Evolutionary conservation across 2,888 invertebrate genomes (phyloP), one percentile per base, ranked within the genome.

Genomic region (Fragum sueziense): DNA sequence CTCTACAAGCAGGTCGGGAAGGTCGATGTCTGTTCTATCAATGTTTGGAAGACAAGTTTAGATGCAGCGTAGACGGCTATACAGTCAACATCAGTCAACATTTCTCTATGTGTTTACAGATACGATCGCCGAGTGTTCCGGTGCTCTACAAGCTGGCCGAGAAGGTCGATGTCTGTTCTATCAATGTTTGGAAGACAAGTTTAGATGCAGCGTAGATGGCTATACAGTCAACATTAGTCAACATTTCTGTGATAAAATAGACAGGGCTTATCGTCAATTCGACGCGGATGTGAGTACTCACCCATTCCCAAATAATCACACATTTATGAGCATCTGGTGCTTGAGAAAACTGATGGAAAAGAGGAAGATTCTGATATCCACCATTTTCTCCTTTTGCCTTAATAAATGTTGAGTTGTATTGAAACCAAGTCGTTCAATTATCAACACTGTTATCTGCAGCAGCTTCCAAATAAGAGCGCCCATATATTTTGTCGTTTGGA

Each of bases 1-100:
- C 7, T 47, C 47, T 74, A 54, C 70, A 88, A 86, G 4, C 75
- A 73, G 34, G 88, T 87, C 65, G 82, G 70, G 27, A 11, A 1
- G 65, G 65, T 2, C 3, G 7, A 1, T 65, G 65, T 27, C 22
- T 0, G 25, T 88, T 89, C 76, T 88, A 88, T 59, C 76, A 84
- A 41, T 89, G 89, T 75, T 74, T 89, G 31, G 86, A 89, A 70
- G 68, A 74, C 0, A 79, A 87, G 1, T 84, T 89, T 51, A 85
- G 86, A 2, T 89, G 88, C 70, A 82, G 85, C 6, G 59, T 74
- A 4, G 67, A 81, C 1, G 86, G 84, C 20, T 89, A 88, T 78
- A 87, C 80, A 31, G 29, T 72, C 34, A 83, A 80, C 33, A 75
- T 78, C 20, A 86, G 88, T 47, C 79, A 76, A 29, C 81, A 86